Percentiles rank a stretch among this genome's conserved stretches.
Conservation (phyloP, 37 sponge, comb jelly and placozoan species). For the Agelas oroides region DNA sequence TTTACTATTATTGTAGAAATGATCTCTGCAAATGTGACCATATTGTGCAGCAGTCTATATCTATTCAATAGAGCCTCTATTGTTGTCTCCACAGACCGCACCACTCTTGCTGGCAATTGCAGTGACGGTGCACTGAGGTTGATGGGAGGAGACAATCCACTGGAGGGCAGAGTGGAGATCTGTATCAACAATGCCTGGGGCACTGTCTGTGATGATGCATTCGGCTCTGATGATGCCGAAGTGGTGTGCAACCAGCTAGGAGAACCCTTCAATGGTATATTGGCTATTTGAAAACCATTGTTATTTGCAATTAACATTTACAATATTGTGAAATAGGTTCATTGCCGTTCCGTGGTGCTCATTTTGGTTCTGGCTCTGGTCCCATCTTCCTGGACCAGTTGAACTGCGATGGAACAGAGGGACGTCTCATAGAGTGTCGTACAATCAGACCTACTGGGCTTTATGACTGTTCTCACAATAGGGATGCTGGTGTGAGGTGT, state of each 20-base stretch:
- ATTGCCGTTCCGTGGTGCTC: neutral
- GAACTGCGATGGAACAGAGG: conserved; percentile 17
- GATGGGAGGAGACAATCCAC: neutral
- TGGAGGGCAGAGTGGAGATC: neutral
- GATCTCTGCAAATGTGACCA: no score
- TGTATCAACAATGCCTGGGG: conserved; percentile 6
- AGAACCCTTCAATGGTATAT: no score
- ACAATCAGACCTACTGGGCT: neutral
- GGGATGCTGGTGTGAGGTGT: conserved; percentile 48
- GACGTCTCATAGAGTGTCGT: conserved; percentile 1
- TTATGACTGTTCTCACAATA: conserved; percentile 12
- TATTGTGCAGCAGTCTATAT: no score
- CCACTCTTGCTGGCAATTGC: neutral
- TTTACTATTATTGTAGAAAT: no score
- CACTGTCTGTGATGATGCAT: neutral
- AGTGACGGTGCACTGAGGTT: neutral
- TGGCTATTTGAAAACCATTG: no score
- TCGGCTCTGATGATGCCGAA: neutral
- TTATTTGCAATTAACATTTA: no score
- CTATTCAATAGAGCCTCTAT: no score
- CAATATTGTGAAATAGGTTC: no score
- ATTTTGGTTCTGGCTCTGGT: conserved; percentile 27
- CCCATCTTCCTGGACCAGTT: conserved; percentile 45
- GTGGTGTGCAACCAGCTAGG: neutral
- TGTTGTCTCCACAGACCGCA: no score